Evolutionary conservation across 2,797 vertebrate genomes (phyloP).

Genomic region (Sebastes minor): DNA sequence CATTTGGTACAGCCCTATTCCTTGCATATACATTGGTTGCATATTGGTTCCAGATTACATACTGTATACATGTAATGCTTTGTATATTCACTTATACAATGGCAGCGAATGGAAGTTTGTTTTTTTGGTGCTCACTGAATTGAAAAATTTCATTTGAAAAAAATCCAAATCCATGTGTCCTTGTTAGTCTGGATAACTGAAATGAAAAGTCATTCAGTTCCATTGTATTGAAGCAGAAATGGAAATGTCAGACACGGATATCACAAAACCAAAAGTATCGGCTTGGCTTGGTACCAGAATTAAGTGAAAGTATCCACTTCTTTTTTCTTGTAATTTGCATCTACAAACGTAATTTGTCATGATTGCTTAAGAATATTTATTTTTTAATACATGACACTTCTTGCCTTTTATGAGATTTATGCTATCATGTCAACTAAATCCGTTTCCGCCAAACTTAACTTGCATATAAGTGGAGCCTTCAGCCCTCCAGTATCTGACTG

Average conservation of each 20-base stretch:
- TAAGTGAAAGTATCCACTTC: not conserved
- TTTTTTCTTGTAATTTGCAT: not conserved
- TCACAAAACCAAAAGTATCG: not conserved
- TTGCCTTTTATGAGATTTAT: not conserved
- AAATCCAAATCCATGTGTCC: not conserved
- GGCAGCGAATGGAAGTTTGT: not conserved
- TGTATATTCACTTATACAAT: not conserved
- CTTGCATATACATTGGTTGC: not conserved
- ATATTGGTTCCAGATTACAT: not conserved
- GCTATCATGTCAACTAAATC: conserved; percentile 8
- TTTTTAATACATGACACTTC: not conserved
- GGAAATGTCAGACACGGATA: not conserved
- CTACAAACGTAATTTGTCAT: not conserved
- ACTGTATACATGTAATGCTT: not conserved
- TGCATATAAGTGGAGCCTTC: conserved; percentile 22
- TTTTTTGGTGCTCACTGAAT: not conserved
- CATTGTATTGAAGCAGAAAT: not conserved
- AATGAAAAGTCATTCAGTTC: not conserved
- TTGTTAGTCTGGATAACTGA: not conserved
- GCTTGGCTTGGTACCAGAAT: not conserved
- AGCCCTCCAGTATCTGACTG: conserved; percentile 35
- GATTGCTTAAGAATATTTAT: not conserved
- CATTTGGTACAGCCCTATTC: too few relatives aligned
- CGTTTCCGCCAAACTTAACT: conserved; percentile 16
- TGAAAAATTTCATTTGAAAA: not conserved